Evolutionary conservation across 2,113 vertebrate species (phyloP).

Genomic region (Poeciliopsis prolifica): DNA sequence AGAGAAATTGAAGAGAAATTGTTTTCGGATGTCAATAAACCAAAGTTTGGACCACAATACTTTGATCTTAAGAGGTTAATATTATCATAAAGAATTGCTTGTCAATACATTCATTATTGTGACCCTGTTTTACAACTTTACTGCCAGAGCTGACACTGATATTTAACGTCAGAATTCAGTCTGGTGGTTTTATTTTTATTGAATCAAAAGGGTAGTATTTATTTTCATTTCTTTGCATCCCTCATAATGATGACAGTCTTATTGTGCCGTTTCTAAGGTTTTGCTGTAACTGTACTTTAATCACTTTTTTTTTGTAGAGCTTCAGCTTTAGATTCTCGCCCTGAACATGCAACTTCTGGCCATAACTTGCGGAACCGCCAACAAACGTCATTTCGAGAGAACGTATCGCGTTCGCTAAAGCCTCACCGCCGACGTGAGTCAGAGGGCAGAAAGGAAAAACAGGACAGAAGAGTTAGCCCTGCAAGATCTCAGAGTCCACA

Average conservation of each 20-base stretch:
- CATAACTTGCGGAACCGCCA: neutral
- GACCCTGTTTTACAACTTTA: too few relatives aligned
- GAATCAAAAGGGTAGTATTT: too few relatives aligned
- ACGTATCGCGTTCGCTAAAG: conserved; percentile 45
- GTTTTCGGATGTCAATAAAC: too few relatives aligned
- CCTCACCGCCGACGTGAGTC: conserved; percentile 42
- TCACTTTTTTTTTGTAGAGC: conserved; percentile 24
- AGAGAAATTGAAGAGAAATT: too few relatives aligned
- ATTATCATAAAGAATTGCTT: too few relatives aligned
- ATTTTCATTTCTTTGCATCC: neutral
- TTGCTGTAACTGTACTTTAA: neutral
- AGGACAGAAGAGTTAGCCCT: conserved; percentile 1
- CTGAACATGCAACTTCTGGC: neutral
- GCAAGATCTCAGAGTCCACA: conserved; percentile 43
- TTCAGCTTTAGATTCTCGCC: conserved; percentile 9
- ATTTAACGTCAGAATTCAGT: too few relatives aligned
- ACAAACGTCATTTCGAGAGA: neutral
- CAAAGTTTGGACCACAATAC: too few relatives aligned
- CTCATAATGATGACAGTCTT: neutral
- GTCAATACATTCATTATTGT: too few relatives aligned
- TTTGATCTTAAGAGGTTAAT: too few relatives aligned
- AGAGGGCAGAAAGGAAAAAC: neutral
- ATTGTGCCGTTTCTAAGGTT: neutral
- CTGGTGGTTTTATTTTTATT: too few relatives aligned
- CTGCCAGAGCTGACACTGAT: too few relatives aligned